Conservation (phyloP, 2,888 invertebrate species). For the Ctena decussata region DNA sequence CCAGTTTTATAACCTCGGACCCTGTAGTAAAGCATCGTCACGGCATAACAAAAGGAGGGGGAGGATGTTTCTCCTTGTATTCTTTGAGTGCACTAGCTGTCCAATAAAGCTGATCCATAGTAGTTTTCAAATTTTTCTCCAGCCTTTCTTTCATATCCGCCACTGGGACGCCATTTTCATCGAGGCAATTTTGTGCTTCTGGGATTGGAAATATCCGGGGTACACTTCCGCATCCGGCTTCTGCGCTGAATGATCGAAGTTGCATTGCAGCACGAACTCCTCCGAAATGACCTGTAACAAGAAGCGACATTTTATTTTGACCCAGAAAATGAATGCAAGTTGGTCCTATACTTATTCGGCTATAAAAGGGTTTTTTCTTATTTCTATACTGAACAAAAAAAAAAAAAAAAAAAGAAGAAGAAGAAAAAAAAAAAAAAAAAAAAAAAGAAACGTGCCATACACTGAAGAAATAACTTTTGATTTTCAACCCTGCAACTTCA, state of each 20-base stretch:
- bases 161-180: not conserved
- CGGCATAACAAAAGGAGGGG: not conserved
- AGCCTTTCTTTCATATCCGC: not conserved
- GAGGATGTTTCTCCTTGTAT: not conserved
- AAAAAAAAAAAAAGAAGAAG: too few relatives aligned
- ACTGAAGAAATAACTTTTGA: too few relatives aligned
- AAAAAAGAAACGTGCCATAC: too few relatives aligned
- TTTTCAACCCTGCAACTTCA: too few relatives aligned
- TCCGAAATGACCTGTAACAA: not conserved
- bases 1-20: too few relatives aligned
- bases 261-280: not conserved
- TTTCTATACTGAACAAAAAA: too few relatives aligned
- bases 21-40: too few relatives aligned
- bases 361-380: too few relatives aligned
- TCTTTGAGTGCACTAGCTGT: not conserved
- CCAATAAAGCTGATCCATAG: not conserved
- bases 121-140: not conserved
- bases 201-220: not conserved
- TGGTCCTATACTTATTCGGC: too few relatives aligned
- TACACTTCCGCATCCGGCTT: not conserved
- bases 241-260: not conserved
- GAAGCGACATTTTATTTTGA: too few relatives aligned
- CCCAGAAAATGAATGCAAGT: too few relatives aligned
- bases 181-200: not conserved
- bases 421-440: too few relatives aligned